Conservation (phyloP, 2,888 invertebrate species). For the Folsomia manolachei region DNA sequence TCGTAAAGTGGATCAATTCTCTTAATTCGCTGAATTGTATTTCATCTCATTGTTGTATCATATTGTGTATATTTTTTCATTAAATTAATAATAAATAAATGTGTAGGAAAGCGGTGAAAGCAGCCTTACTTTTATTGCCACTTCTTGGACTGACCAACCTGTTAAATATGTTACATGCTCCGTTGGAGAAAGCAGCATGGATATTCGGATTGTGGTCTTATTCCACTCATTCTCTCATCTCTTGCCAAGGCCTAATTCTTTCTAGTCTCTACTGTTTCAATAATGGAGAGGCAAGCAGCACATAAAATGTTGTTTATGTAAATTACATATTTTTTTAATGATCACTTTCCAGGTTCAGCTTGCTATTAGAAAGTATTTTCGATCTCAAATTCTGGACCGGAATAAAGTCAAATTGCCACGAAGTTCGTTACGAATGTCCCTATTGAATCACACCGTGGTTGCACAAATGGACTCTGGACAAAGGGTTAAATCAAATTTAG, state of each 20-base stretch:
- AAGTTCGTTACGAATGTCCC: conserved; percentile 21
- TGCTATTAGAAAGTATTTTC: conserved; percentile 41
- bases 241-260: conserved; percentile 80
- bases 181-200: conserved; percentile 66
- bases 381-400: conserved; percentile 29
- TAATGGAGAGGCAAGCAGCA: conserved; percentile 74
- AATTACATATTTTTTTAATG: too few relatives aligned
- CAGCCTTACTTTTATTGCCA: conserved; percentile 74
- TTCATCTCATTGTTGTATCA: too few relatives aligned
- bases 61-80: too few relatives aligned
- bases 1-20: too few relatives aligned
- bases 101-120: conserved; percentile 73
- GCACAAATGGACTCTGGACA: not conserved
- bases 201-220: conserved; percentile 78
- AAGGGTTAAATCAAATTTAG: not conserved
- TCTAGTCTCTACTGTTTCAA: conserved; percentile 77
- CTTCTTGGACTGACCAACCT: conserved; percentile 77
- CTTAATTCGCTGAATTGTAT: too few relatives aligned
- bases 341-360: conserved; percentile 48
- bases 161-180: conserved; percentile 69
- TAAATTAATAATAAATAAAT: not conserved
- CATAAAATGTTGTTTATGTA: too few relatives aligned
- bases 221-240: conserved; percentile 72
- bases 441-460: conserved; percentile 17
- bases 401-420: conserved; percentile 8